Conservation (phyloP, 2,888 invertebrate genomes). For the Auanema freiburgensis region DNA sequence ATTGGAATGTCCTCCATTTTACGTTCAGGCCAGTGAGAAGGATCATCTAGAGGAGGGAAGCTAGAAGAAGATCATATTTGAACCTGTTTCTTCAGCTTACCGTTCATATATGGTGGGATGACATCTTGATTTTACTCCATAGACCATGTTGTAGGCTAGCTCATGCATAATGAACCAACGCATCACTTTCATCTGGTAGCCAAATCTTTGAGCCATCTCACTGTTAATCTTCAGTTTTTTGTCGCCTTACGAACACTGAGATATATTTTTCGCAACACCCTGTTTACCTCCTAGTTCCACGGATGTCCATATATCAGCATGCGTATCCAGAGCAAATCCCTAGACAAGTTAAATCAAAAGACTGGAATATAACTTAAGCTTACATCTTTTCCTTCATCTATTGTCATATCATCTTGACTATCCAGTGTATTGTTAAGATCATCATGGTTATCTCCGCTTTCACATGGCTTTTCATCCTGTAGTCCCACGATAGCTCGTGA, state of each 20-base stretch:
- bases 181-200: slow-evolving; percentile 45
- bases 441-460: background rate
- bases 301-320: background rate
- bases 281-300: background rate
- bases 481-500: slow-evolving; percentile 13
- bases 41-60: slow-evolving; percentile 24
- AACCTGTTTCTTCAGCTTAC: slow-evolving; percentile 4
- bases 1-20: slow-evolving; percentile 26
- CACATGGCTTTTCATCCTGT: background rate
- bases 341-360: no score
- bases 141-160: slow-evolving; percentile 43
- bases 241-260: background rate
- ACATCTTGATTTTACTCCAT: slow-evolving; percentile 21
- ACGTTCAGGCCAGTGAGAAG: slow-evolving; percentile 6
- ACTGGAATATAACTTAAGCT: no score
- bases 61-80: slow-evolving; percentile 17
- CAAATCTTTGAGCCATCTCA: slow-evolving; percentile 17
- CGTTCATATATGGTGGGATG: slow-evolving; percentile 16
- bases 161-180: slow-evolving; percentile 42
- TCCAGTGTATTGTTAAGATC: background rate
- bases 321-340: background rate
- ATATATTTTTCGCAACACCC: background rate
- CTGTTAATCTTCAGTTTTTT: slow-evolving; percentile 10
- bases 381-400: background rate
- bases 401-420: slow-evolving; percentile 3